These are phyloP conservation scores for Laodelphax striatellus DNA, from an alignment of 1,140 invertebrate genomes.

Conservation along the genomic window DNA sequence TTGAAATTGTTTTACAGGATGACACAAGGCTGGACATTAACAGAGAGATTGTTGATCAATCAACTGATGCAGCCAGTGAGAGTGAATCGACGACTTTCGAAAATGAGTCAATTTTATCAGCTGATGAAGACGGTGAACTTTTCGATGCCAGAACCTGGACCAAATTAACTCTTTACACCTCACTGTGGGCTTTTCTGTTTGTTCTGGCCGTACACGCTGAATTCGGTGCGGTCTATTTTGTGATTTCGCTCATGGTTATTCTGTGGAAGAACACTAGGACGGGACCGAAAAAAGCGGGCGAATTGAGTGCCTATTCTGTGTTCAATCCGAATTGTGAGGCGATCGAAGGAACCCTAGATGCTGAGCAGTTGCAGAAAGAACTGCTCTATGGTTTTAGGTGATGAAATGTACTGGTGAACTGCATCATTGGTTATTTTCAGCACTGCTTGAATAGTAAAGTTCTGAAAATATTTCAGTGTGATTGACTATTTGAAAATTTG, in stretches of 20 bases:
- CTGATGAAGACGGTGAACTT: slow-evolving; percentile 2
- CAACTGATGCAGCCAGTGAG: neutral
- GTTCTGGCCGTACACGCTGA: slow-evolving; percentile 59
- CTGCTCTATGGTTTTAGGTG: slow-evolving; percentile 48
- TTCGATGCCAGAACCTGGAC: slow-evolving; percentile 20
- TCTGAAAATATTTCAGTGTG: too few species aligned
- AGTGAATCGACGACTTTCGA: neutral
- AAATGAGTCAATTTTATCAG: neutral
- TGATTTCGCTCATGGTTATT: slow-evolving; percentile 61
- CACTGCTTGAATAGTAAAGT: too few species aligned
- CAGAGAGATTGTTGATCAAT: too few species aligned
- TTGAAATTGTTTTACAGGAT: too few species aligned
- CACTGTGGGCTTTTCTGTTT: slow-evolving; percentile 54
- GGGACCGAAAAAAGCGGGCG: slow-evolving; percentile 49
- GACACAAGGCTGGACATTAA: too few species aligned
- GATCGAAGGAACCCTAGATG: slow-evolving; percentile 85
- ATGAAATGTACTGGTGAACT: neutral
- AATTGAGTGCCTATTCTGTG: slow-evolving; percentile 93
- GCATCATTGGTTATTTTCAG: too few species aligned
- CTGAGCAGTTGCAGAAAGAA: slow-evolving; percentile 89
- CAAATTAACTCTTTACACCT: slow-evolving; percentile 29
- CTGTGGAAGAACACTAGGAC: slow-evolving; percentile 79
- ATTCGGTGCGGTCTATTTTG: slow-evolving; percentile 85
- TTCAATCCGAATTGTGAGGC: slow-evolving; percentile 91
- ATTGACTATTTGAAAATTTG: too few species aligned